These are phyloP conservation scores for Aquatica leii DNA, from an alignment of 2,888 invertebrate species.

Conservation along the genomic window DNA sequence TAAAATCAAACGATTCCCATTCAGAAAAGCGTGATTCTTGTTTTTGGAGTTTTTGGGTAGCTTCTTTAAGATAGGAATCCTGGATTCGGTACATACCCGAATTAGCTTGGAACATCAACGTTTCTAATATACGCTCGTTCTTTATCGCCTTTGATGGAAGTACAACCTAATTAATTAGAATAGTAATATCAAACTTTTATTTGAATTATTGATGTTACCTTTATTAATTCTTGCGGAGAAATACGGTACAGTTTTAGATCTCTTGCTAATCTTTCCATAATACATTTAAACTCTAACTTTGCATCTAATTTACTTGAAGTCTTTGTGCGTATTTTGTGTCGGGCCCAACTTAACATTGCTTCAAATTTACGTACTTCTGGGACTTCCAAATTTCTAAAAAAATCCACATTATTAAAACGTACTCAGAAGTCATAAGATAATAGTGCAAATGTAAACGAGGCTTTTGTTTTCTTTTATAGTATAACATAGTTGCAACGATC, in stretches of 20 bases:
- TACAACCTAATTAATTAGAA: conserved; percentile 68
- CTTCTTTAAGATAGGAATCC: conserved; percentile 86
- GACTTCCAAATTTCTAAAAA: conserved; percentile 82
- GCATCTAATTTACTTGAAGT: conserved; percentile 83
- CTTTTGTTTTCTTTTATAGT: too few species aligned
- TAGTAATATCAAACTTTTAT: conserved; percentile 2
- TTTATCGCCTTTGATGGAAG: conserved; percentile 92
- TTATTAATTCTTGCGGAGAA: conserved; percentile 91
- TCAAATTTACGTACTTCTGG: conserved; percentile 91
- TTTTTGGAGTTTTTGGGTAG: conserved; percentile 85
- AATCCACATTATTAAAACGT: too few species aligned
- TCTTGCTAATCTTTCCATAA: conserved; percentile 89
- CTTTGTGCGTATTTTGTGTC: conserved; percentile 81
- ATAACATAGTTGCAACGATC: too few species aligned
- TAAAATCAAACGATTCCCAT: conserved; percentile 80
- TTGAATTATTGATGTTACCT: conserved; percentile 62
- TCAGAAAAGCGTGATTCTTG: conserved; percentile 88
- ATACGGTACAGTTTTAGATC: conserved; percentile 91
- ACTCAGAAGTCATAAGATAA: too few species aligned
- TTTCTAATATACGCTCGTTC: conserved; percentile 90
- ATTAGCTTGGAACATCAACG: conserved; percentile 92
- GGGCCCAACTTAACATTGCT: conserved; percentile 92
- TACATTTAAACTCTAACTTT: conserved; percentile 89
- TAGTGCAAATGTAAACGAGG: conserved; percentile 40
- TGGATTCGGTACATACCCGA: conserved; percentile 92